Conservation (phyloP, 2,888 invertebrate species). For the Ormyrus thymus region DNA sequence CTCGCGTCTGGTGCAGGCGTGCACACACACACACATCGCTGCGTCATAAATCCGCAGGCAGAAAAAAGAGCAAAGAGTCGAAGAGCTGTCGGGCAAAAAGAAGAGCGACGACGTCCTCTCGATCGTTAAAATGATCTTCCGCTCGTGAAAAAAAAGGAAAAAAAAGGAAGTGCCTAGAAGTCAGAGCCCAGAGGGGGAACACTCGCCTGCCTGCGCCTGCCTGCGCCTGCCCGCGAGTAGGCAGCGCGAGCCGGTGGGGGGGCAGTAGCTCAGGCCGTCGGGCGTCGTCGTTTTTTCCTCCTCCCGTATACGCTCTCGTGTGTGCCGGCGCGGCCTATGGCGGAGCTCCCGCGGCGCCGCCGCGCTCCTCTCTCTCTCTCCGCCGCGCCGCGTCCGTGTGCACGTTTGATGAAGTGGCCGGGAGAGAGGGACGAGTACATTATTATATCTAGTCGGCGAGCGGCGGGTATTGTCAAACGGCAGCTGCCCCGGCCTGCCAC, state of each 20-base stretch:
- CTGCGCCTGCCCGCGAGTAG: too few relatives aligned
- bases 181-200: neutral
- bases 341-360: constrained; percentile 42
- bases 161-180: neutral
- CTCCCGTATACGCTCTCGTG: constrained; percentile 27
- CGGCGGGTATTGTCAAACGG: constrained; percentile 68
- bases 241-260: too few relatives aligned
- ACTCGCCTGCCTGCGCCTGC: too few relatives aligned
- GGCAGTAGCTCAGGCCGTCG: constrained; percentile 16
- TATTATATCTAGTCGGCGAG: constrained; percentile 64
- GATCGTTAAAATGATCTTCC: constrained; percentile 42
- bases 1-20: too few relatives aligned
- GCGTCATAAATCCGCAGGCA: constrained; percentile 6
- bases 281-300: constrained; percentile 53
- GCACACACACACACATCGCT: too few relatives aligned
- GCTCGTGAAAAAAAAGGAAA: constrained; percentile 12
- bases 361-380: constrained; percentile 54
- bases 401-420: constrained; percentile 71
- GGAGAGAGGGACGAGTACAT: constrained; percentile 62
- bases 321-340: constrained; percentile 34
- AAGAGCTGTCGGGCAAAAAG: constrained; percentile 11
- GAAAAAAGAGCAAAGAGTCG: neutral
- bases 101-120: constrained; percentile 30
- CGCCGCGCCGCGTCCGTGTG: constrained; percentile 37
- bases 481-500: constrained; percentile 63